A percentile compares a stretch with the other conserved stretches of the same genome.
These are phyloP conservation scores for Megalops cyprinoides DNA, from an alignment of 2,797 vertebrate genomes.

Conservation along the genomic window DNA sequence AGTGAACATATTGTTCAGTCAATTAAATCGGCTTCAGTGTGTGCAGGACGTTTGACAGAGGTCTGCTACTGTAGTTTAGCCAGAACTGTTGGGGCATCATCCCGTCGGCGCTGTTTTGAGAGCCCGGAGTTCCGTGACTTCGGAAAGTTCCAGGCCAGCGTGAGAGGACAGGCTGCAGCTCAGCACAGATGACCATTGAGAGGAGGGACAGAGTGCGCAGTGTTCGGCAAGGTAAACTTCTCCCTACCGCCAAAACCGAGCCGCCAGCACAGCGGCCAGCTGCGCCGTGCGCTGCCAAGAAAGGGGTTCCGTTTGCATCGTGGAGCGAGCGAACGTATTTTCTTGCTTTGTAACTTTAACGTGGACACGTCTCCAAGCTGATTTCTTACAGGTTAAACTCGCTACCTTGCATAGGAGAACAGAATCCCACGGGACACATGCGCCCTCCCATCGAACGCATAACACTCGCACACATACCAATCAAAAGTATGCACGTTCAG, in stretches of 20 bases:
- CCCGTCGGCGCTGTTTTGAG: neutral
- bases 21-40: neutral
- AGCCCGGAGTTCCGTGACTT: neutral
- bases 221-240: constrained; percentile 51
- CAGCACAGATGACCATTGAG: constrained; percentile 68
- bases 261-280: neutral
- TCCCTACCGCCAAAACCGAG: neutral
- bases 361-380: neutral
- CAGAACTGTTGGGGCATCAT: neutral
- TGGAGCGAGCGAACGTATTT: neutral
- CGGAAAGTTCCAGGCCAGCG: constrained; percentile 50
- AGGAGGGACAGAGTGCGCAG: constrained; percentile 60
- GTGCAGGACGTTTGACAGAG: neutral
- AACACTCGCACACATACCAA: too few species aligned
- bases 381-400: too few species aligned
- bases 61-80: neutral
- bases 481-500: too few species aligned
- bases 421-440: too few species aligned
- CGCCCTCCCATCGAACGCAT: too few species aligned
- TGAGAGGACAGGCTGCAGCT: constrained; percentile 30
- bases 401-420: too few species aligned
- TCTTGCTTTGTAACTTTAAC: neutral
- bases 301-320: neutral
- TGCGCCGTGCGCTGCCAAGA: neutral
- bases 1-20: neutral